Base-by-base conservation (phyloP, 2,888 invertebrate genomes). In the Mimachlamys varia region DNA sequence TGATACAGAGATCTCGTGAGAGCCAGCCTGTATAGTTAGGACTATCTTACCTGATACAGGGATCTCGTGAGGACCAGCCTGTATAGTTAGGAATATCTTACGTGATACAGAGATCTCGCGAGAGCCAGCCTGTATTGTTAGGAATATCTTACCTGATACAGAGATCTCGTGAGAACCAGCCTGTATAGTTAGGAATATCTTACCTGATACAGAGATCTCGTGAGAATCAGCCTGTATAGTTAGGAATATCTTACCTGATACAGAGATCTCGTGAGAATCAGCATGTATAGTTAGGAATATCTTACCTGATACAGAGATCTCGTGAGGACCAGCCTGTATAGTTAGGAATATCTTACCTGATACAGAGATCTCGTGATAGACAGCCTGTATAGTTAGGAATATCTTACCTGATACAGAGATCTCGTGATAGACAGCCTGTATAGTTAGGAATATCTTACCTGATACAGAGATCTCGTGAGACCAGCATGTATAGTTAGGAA, bases 301-400 rank as follows among this genome's bases (percentile, higher is more conserved):
- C 98, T 98, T 95, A 99, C 98, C 96, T 99, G 99, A 96, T 99
- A 99, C 0, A 97, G 95, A 62, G 97, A 97, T 92, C 97, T 95
- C 27, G 97, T 97, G 53, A 97, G 94, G 7, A 97, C 96, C 15
- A 97, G 97, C 93, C 99, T 97, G n/a, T n/a, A n/a, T n/a, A 19
- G 0, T 22, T 4, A 58, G 22, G 7, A 7, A 2, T 0, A 19
- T 96, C 98, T 98, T 95, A 99, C 98, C 96, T 99, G 99, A 96
- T 99, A 99, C 0, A 97, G 95, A 62, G 97, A 97, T 92, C 97
- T 95, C 27, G 97, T 97, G 53, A 97, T 94, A 10, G 97, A 96
- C 15, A 97, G 97, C 93, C 99, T 97, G n/a, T n/a, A n/a, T n/a
- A 19, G 0, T 22, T 4, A 58, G 22, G 7, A 7, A 2, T 0